Conservation (phyloP, 2,888 invertebrate species). For the Gnatocerus cornutus region DNA sequence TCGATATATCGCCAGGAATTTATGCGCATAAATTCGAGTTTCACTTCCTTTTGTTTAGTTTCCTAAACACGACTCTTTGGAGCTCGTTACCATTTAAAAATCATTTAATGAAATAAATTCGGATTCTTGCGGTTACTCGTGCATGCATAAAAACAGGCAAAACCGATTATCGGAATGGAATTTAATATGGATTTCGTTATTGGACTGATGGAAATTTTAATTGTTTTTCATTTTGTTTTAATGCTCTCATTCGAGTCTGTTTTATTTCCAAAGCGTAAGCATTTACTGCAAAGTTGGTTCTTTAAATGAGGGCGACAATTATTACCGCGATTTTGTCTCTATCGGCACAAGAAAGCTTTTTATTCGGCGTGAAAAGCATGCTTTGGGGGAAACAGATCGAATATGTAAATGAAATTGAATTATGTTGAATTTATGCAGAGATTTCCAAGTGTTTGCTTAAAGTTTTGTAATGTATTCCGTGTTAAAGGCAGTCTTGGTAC, state of each 20-base stretch:
- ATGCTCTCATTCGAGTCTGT: neutral
- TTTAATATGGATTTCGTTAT: conserved; percentile 2
- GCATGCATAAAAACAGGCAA: neutral
- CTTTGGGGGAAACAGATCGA: conserved; percentile 28
- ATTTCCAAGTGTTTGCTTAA: conserved; percentile 39
- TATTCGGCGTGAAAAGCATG: conserved; percentile 11
- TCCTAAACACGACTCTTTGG: conserved; percentile 1
- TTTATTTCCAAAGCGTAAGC: neutral
- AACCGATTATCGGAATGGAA: neutral
- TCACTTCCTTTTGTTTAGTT: conserved; percentile 4
- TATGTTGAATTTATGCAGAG: conserved; percentile 39
- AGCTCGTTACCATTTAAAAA: neutral
- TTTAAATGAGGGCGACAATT: neutral
- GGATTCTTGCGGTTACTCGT: neutral
- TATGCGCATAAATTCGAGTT: conserved; percentile 8
- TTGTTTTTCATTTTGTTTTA: conserved; percentile 1
- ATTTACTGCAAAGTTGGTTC: no score
- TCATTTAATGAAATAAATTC: neutral
- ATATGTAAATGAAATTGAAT: conserved; percentile 40
- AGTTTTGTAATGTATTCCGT: conserved; percentile 40
- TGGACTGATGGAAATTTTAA: neutral
- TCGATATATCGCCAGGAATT: neutral
- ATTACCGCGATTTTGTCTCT: neutral
- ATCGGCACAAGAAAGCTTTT: conserved; percentile 13
- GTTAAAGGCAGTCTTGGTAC: conserved; percentile 26